A percentile compares a stretch with the other conserved stretches of the same genome.
These are phyloP conservation scores for Gonocerus acuteangulatus DNA, from an alignment of 2,888 invertebrate species.

Conservation along the genomic window DNA sequence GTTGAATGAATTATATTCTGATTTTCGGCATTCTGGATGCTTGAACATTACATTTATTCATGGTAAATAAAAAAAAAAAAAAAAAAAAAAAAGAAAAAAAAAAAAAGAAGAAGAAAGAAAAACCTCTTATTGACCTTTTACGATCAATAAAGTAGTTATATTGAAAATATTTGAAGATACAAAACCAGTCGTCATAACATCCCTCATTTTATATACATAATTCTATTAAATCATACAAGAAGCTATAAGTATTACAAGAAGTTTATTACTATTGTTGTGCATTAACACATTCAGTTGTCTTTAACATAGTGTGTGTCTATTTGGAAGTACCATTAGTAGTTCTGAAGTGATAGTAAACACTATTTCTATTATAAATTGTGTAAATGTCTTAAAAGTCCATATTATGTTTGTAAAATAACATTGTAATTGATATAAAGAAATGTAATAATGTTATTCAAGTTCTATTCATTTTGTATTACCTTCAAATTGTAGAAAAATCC, in stretches of 20 bases:
- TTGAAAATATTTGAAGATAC: too few relatives aligned
- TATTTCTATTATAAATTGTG: constrained; percentile 25
- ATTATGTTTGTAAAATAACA: constrained; percentile 34
- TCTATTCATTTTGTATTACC: too few relatives aligned
- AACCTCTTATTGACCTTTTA: too few relatives aligned
- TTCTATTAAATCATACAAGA: constrained; percentile 1
- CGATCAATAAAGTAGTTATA: too few relatives aligned
- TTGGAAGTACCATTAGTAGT: constrained; percentile 23
- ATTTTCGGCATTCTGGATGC: too few relatives aligned
- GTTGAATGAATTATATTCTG: too few relatives aligned
- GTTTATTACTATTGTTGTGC: constrained; percentile 27
- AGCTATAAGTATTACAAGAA: constrained; percentile 17
- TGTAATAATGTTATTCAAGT: constrained; percentile 29
- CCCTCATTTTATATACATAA: constrained; percentile 9
- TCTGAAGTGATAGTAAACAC: constrained; percentile 19
- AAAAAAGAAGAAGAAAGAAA: too few relatives aligned
- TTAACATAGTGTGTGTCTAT: constrained; percentile 33
- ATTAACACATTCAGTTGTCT: constrained; percentile 30
- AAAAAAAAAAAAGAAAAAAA: too few relatives aligned
- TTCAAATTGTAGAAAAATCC: too few relatives aligned
- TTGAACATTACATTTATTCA: too few relatives aligned
- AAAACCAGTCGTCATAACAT: too few relatives aligned
- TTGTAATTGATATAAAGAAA: constrained; percentile 34
- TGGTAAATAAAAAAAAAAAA: too few relatives aligned
- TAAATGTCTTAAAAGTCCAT: constrained; percentile 35